Conservation (phyloP, 2,797 vertebrate genomes). For the Nannoperca australis region DNA sequence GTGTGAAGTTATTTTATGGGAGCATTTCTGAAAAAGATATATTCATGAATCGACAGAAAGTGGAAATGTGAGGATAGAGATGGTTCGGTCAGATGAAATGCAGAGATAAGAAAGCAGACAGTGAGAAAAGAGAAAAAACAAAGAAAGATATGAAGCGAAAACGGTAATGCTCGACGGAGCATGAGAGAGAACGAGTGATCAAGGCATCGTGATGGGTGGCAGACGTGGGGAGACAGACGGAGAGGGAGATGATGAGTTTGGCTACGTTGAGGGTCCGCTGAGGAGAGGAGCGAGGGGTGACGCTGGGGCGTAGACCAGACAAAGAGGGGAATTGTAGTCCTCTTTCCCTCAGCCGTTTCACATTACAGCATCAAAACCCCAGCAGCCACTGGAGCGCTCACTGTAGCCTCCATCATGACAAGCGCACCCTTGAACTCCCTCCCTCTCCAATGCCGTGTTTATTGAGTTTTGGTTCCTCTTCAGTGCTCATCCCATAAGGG, state of each 20-base stretch:
- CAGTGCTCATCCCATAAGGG: conserved; percentile 75
- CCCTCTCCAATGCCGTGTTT: conserved; percentile 67
- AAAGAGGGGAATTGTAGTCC: conserved; percentile 81
- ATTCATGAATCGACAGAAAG: conserved; percentile 2
- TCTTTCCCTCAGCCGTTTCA: conserved; percentile 81
- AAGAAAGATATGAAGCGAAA: conserved; percentile 53
- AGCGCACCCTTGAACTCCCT: conserved; percentile 79
- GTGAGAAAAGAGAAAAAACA: conserved; percentile 52
- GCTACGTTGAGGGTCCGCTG: conserved; percentile 62
- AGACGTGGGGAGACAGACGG: conserved; percentile 59
- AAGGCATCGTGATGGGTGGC: conserved; percentile 74
- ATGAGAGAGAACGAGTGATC: conserved; percentile 54
- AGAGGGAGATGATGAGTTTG: conserved; percentile 70
- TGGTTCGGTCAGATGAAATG: conserved; percentile 19
- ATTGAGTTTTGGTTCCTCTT: conserved; percentile 86
- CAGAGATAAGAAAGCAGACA: conserved; percentile 32
- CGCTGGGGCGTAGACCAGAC: conserved; percentile 64
- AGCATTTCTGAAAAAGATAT: not conserved
- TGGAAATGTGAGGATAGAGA: not conserved
- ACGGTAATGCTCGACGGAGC: conserved; percentile 49
- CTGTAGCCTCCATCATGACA: conserved; percentile 84
- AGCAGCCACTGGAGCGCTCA: conserved; percentile 81
- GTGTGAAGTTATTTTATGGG: conserved; percentile 6
- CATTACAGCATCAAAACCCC: conserved; percentile 86
- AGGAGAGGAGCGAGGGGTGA: conserved; percentile 70